phyloP scores from a whole-genome alignment of 2,113 vertebrate genomes.

The Neomonachus schauinslandi region DNA sequence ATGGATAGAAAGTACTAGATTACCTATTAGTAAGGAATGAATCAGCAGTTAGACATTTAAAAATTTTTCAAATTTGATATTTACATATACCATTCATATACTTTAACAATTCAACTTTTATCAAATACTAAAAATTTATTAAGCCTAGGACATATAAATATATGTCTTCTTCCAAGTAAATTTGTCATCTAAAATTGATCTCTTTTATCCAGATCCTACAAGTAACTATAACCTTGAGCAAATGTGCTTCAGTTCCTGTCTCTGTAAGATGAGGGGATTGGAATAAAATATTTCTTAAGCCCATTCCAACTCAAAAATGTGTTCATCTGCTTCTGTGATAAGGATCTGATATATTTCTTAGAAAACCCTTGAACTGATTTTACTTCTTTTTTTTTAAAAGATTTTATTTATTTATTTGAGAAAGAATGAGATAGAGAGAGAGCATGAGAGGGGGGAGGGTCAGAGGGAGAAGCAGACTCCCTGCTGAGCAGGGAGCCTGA shows the following conservation, averaged over 20 bases:
- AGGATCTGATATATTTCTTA: background rate
- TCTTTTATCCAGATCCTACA: background rate
- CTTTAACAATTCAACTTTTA: background rate
- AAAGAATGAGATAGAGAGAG: too few relatives aligned
- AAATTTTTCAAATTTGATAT: constrained; percentile 30
- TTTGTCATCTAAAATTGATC: background rate
- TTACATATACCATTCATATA: background rate
- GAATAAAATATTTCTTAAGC: constrained; percentile 29
- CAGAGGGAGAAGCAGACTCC: too few relatives aligned
- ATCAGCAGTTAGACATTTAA: background rate
- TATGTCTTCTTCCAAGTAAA: background rate
- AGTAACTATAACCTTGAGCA: background rate
- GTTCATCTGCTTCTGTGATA: constrained; percentile 12
- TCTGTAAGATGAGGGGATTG: background rate
- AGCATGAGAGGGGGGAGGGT: too few relatives aligned
- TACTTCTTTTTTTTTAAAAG: too few relatives aligned
- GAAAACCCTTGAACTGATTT: background rate
- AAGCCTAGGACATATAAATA: background rate
- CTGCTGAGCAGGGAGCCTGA: too few relatives aligned
- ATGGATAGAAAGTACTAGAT: background rate
- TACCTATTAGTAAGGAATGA: background rate
- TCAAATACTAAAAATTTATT: background rate
- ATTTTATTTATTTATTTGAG: too few relatives aligned
- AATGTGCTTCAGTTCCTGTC: background rate
- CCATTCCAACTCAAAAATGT: background rate